phyloP scores from a whole-genome alignment of 92 coral and sea anemone species.

The Pocillopora grandis region DNA sequence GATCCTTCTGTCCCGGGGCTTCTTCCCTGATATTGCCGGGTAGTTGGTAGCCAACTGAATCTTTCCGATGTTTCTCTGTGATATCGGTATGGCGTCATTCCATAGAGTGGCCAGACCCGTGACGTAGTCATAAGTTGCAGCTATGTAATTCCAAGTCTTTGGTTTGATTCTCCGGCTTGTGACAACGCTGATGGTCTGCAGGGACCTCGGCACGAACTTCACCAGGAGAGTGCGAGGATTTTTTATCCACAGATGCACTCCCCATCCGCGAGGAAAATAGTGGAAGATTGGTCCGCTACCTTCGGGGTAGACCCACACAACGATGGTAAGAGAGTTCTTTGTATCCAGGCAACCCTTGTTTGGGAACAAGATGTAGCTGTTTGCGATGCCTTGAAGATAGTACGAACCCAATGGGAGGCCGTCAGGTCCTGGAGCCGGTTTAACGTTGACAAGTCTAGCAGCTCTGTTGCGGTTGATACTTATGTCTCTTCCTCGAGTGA shows the following conservation, averaged over 20 bases:
- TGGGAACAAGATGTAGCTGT: slow-evolving; percentile 77
- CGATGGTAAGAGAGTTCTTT: slow-evolving; percentile 60
- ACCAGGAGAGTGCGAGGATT: slow-evolving; percentile 54
- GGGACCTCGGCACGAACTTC: slow-evolving; percentile 63
- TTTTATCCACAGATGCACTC: slow-evolving; percentile 85
- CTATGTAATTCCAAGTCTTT: slow-evolving; percentile 73
- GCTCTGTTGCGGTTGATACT: slow-evolving; percentile 59
- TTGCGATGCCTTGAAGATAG: slow-evolving; percentile 64
- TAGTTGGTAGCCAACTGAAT: slow-evolving; percentile 75
- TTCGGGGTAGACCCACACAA: slow-evolving; percentile 71
- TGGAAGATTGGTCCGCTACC: slow-evolving; percentile 79
- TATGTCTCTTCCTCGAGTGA: slow-evolving; percentile 60
- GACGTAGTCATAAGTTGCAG: slow-evolving; percentile 69
- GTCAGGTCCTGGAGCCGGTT: slow-evolving; percentile 69
- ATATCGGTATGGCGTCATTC: slow-evolving; percentile 63
- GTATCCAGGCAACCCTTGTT: slow-evolving; percentile 78
- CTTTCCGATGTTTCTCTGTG: slow-evolving; percentile 65
- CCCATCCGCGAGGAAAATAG: slow-evolving; percentile 76
- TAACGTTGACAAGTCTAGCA: slow-evolving; percentile 61
- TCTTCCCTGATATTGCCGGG: slow-evolving; percentile 73
- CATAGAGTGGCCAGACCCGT: slow-evolving; percentile 75
- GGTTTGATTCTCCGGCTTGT: slow-evolving; percentile 63
- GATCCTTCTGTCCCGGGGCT: slow-evolving; percentile 43
- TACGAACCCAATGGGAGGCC: slow-evolving; percentile 74
- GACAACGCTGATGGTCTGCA: slow-evolving; percentile 48